Conservation (phyloP, 2,113 vertebrate species). For the Callorhinus ursinus region DNA sequence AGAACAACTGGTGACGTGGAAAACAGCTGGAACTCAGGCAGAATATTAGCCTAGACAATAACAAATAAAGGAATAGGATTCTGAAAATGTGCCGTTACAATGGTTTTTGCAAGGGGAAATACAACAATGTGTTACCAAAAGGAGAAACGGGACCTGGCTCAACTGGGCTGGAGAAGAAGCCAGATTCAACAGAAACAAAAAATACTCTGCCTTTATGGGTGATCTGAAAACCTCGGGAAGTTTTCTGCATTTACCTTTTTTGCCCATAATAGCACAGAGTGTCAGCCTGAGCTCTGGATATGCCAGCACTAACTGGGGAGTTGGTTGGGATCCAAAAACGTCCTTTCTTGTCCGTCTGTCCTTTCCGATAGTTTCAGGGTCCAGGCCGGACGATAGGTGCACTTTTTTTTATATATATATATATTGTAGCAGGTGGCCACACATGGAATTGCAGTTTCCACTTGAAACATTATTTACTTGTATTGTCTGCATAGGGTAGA, state of each 20-base stretch:
- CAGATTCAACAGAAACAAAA: not conserved
- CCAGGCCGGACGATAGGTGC: accelerated
- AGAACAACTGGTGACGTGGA: not conserved
- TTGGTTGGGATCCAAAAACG: not conserved
- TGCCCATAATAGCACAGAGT: accelerated
- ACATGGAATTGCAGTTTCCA: not conserved
- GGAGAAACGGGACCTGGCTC: not conserved
- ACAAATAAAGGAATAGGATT: not conserved
- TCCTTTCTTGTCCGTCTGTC: not conserved
- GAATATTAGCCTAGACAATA: not conserved
- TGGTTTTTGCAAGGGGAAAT: not conserved
- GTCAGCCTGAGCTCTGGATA: accelerated
- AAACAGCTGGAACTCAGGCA: not conserved
- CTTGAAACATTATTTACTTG: not conserved
- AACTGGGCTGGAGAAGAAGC: not conserved
- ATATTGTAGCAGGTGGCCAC: not conserved
- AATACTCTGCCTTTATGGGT: accelerated
- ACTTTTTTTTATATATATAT: not conserved
- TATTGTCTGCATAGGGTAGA: not conserved
- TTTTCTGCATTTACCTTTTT: not conserved
- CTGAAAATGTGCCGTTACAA: not conserved
- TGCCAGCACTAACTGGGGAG: accelerated
- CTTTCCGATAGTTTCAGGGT: not conserved
- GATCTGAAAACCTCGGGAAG: too few species aligned
- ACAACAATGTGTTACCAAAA: not conserved